Percentiles rank a stretch among this genome's conserved stretches.
Conservation (phyloP, 2,797 vertebrate species). For the Fistularia tabacaria region DNA sequence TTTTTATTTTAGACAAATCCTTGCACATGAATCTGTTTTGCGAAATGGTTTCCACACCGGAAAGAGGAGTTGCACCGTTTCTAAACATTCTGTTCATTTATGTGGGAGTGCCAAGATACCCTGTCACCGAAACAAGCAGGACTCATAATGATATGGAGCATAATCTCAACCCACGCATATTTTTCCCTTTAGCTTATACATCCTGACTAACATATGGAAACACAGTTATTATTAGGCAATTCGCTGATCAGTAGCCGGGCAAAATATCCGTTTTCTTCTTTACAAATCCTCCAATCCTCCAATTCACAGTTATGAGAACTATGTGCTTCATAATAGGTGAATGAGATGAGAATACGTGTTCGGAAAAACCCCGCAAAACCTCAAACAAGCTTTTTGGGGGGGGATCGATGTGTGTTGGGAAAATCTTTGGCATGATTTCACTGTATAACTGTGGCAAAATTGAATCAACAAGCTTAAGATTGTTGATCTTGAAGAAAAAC, state of each 20-base stretch:
- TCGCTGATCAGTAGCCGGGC: constrained; percentile 33
- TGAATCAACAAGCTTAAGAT: no score
- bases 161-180: constrained; percentile 35
- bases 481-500: no score
- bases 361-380: no score
- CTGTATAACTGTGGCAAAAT: no score
- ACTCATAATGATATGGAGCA: constrained; percentile 25
- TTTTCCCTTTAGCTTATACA: constrained; percentile 12
- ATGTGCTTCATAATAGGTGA: no score
- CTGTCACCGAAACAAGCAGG: constrained; percentile 28
- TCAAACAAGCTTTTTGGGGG: no score
- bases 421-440: no score
- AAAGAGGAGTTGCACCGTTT: neutral
- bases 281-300: neutral
- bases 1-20: neutral
- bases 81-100: constrained; percentile 14
- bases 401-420: no score
- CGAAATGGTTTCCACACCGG: neutral
- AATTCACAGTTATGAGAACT: no score
- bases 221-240: constrained; percentile 26
- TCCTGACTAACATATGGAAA: constrained; percentile 25
- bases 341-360: no score
- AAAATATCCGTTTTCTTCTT: constrained; percentile 8
- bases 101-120: neutral
- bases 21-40: neutral